These are phyloP conservation scores for Cydia splendana DNA, from an alignment of 1,140 invertebrate genomes.

Conservation along the genomic window DNA sequence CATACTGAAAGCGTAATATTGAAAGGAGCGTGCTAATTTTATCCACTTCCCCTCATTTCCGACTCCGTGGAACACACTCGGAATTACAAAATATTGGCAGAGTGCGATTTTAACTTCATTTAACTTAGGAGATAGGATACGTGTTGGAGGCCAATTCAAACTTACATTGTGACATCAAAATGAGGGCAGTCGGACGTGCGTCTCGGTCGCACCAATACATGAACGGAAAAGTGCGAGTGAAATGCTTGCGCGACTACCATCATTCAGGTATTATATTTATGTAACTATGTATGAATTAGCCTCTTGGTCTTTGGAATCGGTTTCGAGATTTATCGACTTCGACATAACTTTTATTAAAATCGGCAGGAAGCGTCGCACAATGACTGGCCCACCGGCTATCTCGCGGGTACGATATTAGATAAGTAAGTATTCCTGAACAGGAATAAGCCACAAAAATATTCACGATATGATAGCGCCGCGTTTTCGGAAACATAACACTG, in stretches of 20 bases:
- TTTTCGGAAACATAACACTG: too few relatives aligned
- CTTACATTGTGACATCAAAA: too few relatives aligned
- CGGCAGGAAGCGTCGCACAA: neutral
- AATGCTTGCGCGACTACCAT: too few relatives aligned
- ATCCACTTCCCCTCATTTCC: conserved; percentile 4
- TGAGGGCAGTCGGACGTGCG: too few relatives aligned
- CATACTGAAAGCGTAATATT: neutral
- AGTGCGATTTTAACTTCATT: conserved; percentile 7
- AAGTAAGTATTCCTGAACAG: neutral
- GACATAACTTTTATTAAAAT: conserved; percentile 25
- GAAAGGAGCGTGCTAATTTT: neutral
- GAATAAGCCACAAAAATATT: neutral
- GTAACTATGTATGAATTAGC: too few relatives aligned
- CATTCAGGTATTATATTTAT: too few relatives aligned
- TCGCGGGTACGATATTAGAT: neutral
- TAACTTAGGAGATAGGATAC: conserved; percentile 13
- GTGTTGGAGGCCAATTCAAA: neutral
- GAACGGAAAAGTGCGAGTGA: too few relatives aligned
- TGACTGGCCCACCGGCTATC: conserved; percentile 9
- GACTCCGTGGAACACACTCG: neutral
- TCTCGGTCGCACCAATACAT: too few relatives aligned
- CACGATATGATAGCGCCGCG: too few relatives aligned
- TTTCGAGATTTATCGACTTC: conserved; percentile 9
- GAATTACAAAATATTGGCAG: conserved; percentile 17
- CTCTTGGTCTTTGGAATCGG: conserved; percentile 11